Conservation (phyloP, 2,797 vertebrate species). For the Lateolabrax maculatus region DNA sequence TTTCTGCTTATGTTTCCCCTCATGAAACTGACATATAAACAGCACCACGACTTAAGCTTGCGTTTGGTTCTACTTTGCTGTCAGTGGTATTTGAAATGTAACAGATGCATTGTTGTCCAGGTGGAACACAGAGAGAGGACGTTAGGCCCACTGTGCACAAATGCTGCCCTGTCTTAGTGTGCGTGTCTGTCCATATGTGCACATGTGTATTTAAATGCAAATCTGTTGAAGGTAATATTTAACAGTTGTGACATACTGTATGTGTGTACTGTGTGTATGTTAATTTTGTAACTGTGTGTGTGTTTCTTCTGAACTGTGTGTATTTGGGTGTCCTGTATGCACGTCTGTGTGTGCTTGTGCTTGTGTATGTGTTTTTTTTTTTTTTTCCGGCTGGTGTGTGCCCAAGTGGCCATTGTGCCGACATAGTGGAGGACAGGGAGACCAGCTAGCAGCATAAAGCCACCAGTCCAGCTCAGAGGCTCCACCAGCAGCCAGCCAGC, state of each 20-base stretch:
- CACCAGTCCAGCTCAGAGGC: conserved; percentile 85
- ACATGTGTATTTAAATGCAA: conserved; percentile 31
- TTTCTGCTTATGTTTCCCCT: not conserved
- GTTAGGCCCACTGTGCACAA: conserved; percentile 37
- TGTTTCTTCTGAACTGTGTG: conserved; percentile 1
- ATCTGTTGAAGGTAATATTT: conserved; percentile 9
- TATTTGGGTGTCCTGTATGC: not conserved
- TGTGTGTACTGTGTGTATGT: not conserved
- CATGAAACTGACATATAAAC: conserved; percentile 1
- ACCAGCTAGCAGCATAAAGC: conserved; percentile 90
- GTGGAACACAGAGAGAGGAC: conserved; percentile 27
- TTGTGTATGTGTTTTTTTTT: conserved; percentile 10
- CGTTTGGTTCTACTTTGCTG: conserved; percentile 10
- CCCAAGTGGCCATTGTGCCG: conserved; percentile 89
- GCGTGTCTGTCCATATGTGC: not conserved
- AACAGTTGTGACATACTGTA: conserved; percentile 11
- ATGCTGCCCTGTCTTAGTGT: conserved; percentile 7
- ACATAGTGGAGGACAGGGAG: conserved; percentile 88
- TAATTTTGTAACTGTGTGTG: not conserved
- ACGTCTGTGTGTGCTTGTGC: not conserved
- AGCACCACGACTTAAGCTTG: not conserved
- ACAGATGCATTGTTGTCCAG: conserved; percentile 54
- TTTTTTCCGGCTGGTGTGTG: conserved; percentile 50
- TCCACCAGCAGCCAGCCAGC: conserved; percentile 82
- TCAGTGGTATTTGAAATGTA: conserved; percentile 32